Base-by-base conservation (phyloP, 2,888 invertebrate species). In the Acleris cristana region DNA sequence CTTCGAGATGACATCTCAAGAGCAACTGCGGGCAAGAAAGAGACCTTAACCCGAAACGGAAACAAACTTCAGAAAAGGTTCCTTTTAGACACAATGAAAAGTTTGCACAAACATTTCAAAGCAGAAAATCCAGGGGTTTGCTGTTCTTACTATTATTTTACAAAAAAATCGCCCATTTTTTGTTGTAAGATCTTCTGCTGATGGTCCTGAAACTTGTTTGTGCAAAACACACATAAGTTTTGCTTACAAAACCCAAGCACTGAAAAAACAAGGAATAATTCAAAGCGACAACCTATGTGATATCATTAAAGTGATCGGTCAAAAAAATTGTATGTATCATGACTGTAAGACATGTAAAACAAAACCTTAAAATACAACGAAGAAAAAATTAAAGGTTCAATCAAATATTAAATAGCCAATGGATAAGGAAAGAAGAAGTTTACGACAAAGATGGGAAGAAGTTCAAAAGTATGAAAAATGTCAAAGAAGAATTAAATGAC, bases 181-280 rank as follows among this genome's bases (percentile, higher is more conserved):
- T 21, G 21, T 21, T 21, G 21, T 21, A 21, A 21, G 21, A 21
- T 3, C 21, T 21, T 21, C 21, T 21, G 21, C 21, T 21, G 21
- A 21, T 21, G 3, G 3, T 21, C 21, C 2, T 21, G 21, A 21
- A 21, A 21, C 21, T 21, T 21, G 21, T 21, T 21, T 21, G 21
- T 21, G 21, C 21, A 21, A 21, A 21, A 21, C 21, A 21, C 21
- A 21, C 21, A 21, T 21, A 21, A 21, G 3, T 21, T 21, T 21
- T 21, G 21, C 21, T 21, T 56, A 58, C 58, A 64, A 57, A 52
- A 34, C 58, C 10, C 51, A 64, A 57, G 57, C 64, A 52, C 34
- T 64, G 44, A 57, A 57, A 51, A 64, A 51, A 51, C 56, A 64
- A 56, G 56, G 56, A 48, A 30, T 64, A 21, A 45, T 64, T 26